Conservation (phyloP, 2,113 vertebrate genomes). For the Trochalopteron elliotii region DNA sequence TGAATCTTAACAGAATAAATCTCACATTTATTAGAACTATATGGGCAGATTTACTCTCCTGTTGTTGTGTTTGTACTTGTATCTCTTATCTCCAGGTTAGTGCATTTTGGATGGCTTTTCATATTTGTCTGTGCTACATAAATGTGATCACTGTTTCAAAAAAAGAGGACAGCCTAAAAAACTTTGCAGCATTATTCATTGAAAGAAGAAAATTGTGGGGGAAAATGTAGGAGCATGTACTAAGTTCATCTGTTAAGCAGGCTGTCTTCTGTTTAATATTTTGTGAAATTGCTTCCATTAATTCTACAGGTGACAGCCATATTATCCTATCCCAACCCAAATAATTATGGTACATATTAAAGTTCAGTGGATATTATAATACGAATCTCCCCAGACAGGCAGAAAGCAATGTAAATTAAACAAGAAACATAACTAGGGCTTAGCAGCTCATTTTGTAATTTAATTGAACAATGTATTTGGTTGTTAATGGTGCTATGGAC, state of each 20-base stretch:
- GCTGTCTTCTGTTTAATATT: slow-evolving; percentile 85
- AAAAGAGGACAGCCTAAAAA: neutral
- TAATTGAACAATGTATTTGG: slow-evolving; percentile 91
- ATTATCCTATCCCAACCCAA: slow-evolving; percentile 87
- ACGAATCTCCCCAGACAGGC: slow-evolving; percentile 76
- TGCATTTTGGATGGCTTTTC: neutral
- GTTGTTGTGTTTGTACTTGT: neutral
- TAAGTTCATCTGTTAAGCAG: slow-evolving; percentile 42
- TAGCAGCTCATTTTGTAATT: slow-evolving; percentile 84
- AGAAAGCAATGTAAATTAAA: slow-evolving; percentile 84
- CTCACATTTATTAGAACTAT: neutral
- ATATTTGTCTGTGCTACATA: neutral
- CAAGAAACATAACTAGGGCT: slow-evolving; percentile 80
- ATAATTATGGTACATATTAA: slow-evolving; percentile 84
- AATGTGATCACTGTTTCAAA: neutral
- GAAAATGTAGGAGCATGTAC: neutral
- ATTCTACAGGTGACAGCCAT: slow-evolving; percentile 86
- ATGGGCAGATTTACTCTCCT: neutral
- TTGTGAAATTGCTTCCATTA: slow-evolving; percentile 92
- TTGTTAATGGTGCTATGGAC: slow-evolving; percentile 86
- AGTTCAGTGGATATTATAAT: slow-evolving; percentile 79
- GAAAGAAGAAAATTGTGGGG: neutral
- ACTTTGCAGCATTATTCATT: neutral
- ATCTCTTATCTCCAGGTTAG: neutral
- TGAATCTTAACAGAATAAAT: neutral